phyloP scores from a whole-genome alignment of 1,140 invertebrate genomes.

The Halesus radiatus region DNA sequence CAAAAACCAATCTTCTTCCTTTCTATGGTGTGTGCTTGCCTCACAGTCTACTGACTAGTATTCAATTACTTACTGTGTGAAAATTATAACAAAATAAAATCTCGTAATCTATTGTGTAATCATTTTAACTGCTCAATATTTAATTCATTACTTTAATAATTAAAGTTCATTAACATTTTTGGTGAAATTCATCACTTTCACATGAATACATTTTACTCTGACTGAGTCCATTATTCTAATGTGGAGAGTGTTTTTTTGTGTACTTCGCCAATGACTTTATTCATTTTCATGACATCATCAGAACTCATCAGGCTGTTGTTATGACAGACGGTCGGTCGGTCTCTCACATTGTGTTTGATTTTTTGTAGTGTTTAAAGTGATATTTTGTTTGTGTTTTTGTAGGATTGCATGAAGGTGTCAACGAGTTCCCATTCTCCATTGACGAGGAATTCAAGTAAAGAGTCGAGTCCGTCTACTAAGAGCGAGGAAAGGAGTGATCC shows the following conservation, averaged over 20 bases:
- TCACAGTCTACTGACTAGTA: no score
- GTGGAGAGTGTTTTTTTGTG: conserved; percentile 9
- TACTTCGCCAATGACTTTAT: not conserved
- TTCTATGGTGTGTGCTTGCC: no score
- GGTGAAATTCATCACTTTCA: conserved; percentile 18
- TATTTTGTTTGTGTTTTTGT: conserved; percentile 34
- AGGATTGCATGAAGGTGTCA: conserved; percentile 67
- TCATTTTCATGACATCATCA: conserved; percentile 16
- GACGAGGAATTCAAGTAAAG: conserved; percentile 66
- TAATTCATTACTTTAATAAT: not conserved
- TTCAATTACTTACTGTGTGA: no score
- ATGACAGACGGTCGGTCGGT: not conserved
- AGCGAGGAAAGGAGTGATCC: conserved; percentile 66
- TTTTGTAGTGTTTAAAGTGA: conserved; percentile 3
- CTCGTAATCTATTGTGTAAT: no score
- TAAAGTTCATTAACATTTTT: conserved; percentile 25
- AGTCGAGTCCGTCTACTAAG: conserved; percentile 69
- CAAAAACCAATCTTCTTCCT: no score
- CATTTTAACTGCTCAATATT: not conserved
- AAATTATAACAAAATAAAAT: no score
- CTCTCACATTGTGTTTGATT: not conserved
- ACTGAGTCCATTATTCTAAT: conserved; percentile 15
- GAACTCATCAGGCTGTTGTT: not conserved
- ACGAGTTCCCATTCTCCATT: conserved; percentile 64
- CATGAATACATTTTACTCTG: not conserved